A percentile compares a stretch with the other conserved stretches of the same genome.
phyloP scores from a whole-genome alignment of 2,888 invertebrate species.

The Ormyrus rosae region DNA sequence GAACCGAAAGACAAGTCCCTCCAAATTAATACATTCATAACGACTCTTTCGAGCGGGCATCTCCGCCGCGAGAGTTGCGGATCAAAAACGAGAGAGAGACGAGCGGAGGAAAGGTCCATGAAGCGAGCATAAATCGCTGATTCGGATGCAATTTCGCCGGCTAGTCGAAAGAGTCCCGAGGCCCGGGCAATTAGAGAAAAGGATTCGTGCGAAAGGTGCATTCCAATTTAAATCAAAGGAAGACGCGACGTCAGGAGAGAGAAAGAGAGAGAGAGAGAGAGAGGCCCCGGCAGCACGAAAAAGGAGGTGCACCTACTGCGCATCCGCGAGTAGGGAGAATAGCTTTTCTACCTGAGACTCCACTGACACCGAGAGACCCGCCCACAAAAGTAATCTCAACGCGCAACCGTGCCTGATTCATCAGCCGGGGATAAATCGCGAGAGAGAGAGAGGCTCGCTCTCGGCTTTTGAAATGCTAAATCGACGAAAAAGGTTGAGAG shows the following conservation, averaged over 20 bases:
- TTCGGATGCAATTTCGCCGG: slow-evolving; percentile 57
- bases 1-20: slow-evolving; percentile 37
- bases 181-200: slow-evolving; percentile 65
- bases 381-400: slow-evolving; percentile 75
- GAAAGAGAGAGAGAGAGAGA: slow-evolving; percentile 18
- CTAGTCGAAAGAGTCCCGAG: slow-evolving; percentile 52
- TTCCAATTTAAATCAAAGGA: slow-evolving; percentile 70
- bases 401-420: slow-evolving; percentile 73
- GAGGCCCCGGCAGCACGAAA: slow-evolving; percentile 37
- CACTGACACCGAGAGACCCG: slow-evolving; percentile 75
- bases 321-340: slow-evolving; percentile 20
- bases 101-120: slow-evolving; percentile 34
- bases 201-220: slow-evolving; percentile 62
- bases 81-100: slow-evolving; percentile 21
- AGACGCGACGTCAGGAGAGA: slow-evolving; percentile 54
- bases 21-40: slow-evolving; percentile 58
- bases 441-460: background rate
- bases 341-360: slow-evolving; percentile 63
- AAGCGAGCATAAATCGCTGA: slow-evolving; percentile 46
- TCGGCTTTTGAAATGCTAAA: too few species aligned
- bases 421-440: slow-evolving; percentile 73
- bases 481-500: background rate
- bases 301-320: slow-evolving; percentile 45
- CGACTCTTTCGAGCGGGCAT: slow-evolving; percentile 49
- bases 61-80: background rate